Percentiles rank a stretch among this genome's conserved stretches.
Conservation (phyloP, 92 coral and sea anemone species). For the Isaurus tuberculatus region DNA sequence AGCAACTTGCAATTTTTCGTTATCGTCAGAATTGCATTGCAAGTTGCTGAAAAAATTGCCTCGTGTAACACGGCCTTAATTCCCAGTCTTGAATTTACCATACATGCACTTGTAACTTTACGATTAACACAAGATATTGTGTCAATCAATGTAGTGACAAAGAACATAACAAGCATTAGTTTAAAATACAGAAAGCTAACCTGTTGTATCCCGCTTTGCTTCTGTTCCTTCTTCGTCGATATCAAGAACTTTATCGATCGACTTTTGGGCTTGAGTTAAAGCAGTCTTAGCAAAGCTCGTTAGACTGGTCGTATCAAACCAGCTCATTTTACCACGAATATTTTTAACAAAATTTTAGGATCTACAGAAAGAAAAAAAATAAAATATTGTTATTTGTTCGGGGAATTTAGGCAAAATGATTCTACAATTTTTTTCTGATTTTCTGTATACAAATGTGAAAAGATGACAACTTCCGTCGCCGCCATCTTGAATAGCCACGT, state of each 20-base stretch:
- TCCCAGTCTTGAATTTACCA: not conserved
- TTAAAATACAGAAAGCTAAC: not conserved
- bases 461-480: constrained; percentile 20
- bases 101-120: too few relatives aligned
- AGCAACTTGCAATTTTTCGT: too few relatives aligned
- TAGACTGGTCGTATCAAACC: constrained; percentile 88
- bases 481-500: constrained; percentile 49
- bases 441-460: not conserved
- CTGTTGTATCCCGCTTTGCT: constrained; percentile 43
- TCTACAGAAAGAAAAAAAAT: not conserved
- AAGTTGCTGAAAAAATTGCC: too few relatives aligned
- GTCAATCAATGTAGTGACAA: not conserved
- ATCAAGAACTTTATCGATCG: constrained; percentile 94
- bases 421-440: not conserved
- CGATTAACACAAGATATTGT: not conserved
- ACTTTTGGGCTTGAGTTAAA: constrained; percentile 87
- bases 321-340: constrained; percentile 71
- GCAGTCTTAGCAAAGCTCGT: constrained; percentile 89
- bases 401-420: constrained; percentile 4
- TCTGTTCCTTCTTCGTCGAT: constrained; percentile 68
- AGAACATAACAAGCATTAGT: not conserved
- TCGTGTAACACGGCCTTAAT: too few relatives aligned
- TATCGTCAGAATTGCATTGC: too few relatives aligned
- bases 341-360: not conserved
- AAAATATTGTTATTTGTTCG: not conserved